Conservation (phyloP, 2,113 vertebrate genomes). For the Scopus umbretta region DNA sequence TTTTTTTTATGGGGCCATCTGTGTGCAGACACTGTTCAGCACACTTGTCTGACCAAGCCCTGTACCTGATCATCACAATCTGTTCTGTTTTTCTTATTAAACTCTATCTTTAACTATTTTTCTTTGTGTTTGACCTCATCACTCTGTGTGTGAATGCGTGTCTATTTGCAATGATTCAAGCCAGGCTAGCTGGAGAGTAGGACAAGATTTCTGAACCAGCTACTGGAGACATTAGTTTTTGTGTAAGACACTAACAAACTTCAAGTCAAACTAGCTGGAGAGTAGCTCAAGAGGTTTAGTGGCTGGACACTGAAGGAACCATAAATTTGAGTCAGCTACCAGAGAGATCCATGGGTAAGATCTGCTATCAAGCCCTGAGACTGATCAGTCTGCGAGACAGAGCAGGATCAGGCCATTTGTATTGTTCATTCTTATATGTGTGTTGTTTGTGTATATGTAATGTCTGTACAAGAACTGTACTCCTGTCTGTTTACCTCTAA, state of each 20-base stretch:
- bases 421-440: background rate
- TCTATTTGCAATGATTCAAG: background rate
- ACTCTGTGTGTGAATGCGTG: background rate
- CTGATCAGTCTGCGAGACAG: background rate
- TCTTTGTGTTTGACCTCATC: background rate
- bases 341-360: background rate
- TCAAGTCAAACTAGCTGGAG: background rate
- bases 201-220: background rate
- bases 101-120: background rate
- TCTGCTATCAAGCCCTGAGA: background rate
- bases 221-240: background rate
- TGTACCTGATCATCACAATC: background rate
- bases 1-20: accelerated
- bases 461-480: background rate
- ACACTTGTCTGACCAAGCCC: background rate
- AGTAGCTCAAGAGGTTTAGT: background rate
- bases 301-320: background rate
- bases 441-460: background rate
- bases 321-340: background rate
- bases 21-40: background rate
- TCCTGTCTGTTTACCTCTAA: background rate
- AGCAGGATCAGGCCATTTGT: background rate
- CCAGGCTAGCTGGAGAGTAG: background rate
- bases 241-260: background rate
- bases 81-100: background rate